These are phyloP conservation scores for Coronaproctus castanopsis DNA, from an alignment of 2,888 invertebrate species.

Conservation along the genomic window DNA sequence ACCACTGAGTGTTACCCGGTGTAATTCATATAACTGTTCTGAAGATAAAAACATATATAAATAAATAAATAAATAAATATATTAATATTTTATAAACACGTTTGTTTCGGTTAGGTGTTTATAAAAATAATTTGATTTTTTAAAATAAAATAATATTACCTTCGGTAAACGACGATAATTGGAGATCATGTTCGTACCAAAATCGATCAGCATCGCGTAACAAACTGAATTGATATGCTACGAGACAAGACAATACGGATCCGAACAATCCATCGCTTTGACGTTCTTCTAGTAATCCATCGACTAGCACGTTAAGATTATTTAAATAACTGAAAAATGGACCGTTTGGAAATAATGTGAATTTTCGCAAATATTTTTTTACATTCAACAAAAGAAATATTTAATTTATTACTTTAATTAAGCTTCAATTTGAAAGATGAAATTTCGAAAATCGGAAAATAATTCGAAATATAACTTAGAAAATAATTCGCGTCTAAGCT, in stretches of 20 bases:
- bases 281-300: slow-evolving; percentile 60
- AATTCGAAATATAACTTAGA: too few species aligned
- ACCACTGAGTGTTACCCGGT: slow-evolving; percentile 57
- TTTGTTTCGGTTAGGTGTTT: too few species aligned
- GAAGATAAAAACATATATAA: slow-evolving; percentile 20
- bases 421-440: too few species aligned
- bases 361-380: too few species aligned
- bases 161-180: slow-evolving; percentile 55
- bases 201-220: slow-evolving; percentile 73
- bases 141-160: too few species aligned
- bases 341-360: neutral
- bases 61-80: slow-evolving; percentile 10
- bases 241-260: slow-evolving; percentile 67
- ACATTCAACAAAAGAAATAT: too few species aligned
- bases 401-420: too few species aligned
- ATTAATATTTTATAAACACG: slow-evolving; percentile 11
- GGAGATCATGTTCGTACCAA: slow-evolving; percentile 89
- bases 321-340: slow-evolving; percentile 34
- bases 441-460: too few species aligned
- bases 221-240: slow-evolving; percentile 61
- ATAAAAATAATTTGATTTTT: too few species aligned
- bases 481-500: too few species aligned
- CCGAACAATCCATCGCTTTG: slow-evolving; percentile 64
- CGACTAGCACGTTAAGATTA: slow-evolving; percentile 68
- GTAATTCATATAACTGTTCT: slow-evolving; percentile 58